These are phyloP conservation scores for Morinoia aosen DNA, from an alignment of 2,888 invertebrate species.

Conservation along the genomic window DNA sequence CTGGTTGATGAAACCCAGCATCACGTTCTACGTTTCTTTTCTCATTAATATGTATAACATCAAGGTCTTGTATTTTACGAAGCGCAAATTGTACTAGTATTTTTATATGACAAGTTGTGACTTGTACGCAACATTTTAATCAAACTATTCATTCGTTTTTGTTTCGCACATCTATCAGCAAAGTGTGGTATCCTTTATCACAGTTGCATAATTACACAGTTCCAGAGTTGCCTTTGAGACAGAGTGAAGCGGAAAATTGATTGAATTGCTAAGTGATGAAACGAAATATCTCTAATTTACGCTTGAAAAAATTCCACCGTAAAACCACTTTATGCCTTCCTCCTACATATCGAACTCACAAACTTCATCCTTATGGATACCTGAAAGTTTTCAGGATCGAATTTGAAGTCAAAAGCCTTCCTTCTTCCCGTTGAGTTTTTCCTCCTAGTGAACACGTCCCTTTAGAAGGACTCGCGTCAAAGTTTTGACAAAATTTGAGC, in stretches of 20 bases:
- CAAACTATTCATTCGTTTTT: too few relatives aligned
- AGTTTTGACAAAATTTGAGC: neutral
- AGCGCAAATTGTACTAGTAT: too few relatives aligned
- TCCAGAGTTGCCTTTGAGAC: neutral
- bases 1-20: too few relatives aligned
- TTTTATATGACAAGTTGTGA: too few relatives aligned
- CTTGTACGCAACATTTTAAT: too few relatives aligned
- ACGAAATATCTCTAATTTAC: neutral
- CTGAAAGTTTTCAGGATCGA: neutral
- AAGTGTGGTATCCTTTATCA: too few relatives aligned
- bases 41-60: too few relatives aligned
- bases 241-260: neutral
- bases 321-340: neutral
- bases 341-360: neutral
- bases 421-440: neutral
- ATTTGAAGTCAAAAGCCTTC: neutral
- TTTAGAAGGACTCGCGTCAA: neutral
- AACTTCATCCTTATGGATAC: neutral
- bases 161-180: too few relatives aligned
- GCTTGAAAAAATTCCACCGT: neutral
- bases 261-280: neutral
- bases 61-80: too few relatives aligned
- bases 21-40: too few relatives aligned
- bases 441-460: neutral
- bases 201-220: too few relatives aligned